phyloP scores from a whole-genome alignment of 2,888 invertebrate species.

The Sympetrum striolatum region DNA sequence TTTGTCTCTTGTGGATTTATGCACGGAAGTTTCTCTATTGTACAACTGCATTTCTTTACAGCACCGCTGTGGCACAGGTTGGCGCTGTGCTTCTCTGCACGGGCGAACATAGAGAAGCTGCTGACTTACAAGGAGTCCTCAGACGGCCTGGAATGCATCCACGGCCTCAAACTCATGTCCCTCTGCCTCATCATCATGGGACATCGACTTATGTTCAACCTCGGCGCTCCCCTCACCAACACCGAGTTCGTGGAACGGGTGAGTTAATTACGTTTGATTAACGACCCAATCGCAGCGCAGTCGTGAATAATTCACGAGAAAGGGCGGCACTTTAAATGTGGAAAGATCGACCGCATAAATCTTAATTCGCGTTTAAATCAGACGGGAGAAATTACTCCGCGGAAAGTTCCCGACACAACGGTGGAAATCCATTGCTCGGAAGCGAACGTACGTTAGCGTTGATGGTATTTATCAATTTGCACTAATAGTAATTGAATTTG shows the following conservation, averaged over 20 bases:
- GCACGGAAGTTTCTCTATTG: not conserved
- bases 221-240: constrained; percentile 55
- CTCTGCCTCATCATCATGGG: constrained; percentile 55
- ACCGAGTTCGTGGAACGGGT: constrained; percentile 54
- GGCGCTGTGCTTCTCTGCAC: constrained; percentile 53
- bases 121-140: constrained; percentile 49
- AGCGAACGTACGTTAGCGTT: too few relatives aligned
- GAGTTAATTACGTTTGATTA: constrained; percentile 52
- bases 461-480: too few relatives aligned
- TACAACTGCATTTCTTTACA: not conserved
- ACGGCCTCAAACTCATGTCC: constrained; percentile 55
- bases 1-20: not conserved
- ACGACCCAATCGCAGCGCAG: not conserved
- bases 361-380: too few relatives aligned
- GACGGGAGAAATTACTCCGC: too few relatives aligned
- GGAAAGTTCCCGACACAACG: too few relatives aligned
- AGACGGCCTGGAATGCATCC: constrained; percentile 54
- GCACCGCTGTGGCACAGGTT: constrained; percentile 45
- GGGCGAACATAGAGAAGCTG: constrained; percentile 53
- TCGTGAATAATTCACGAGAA: not conserved
- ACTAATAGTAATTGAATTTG: too few relatives aligned
- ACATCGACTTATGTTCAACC: constrained; percentile 55
- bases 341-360: too few relatives aligned
- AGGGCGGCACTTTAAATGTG: not conserved
- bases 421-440: too few relatives aligned